Conservation (phyloP, 2,113 vertebrate species). For the Dicentrarchus labrax region DNA sequence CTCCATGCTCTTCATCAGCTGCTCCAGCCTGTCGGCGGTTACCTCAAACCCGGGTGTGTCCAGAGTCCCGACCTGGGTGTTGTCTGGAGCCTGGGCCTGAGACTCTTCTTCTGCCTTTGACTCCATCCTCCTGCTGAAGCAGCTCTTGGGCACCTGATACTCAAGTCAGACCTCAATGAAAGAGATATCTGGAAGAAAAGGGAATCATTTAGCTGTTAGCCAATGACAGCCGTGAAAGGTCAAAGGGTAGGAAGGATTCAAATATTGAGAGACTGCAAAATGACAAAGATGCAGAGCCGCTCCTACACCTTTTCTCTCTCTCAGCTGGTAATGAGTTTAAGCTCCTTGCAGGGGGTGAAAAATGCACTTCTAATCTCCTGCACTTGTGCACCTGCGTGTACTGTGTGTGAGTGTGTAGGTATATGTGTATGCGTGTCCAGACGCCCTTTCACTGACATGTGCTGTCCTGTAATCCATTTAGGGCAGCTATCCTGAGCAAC, state of each 20-base stretch:
- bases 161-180: conserved; percentile 27
- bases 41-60: conserved; percentile 45
- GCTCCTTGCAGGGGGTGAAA: conserved; percentile 37
- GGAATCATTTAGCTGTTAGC: conserved; percentile 27
- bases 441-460: conserved; percentile 61
- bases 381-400: conserved; percentile 21
- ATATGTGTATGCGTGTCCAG: conserved; percentile 29
- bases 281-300: conserved; percentile 3
- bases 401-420: conserved; percentile 10
- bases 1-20: conserved; percentile 89
- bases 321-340: conserved; percentile 49
- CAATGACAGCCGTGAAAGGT: not conserved
- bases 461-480: conserved; percentile 72
- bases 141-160: conserved; percentile 6
- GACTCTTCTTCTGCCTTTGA: conserved; percentile 23
- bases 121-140: conserved; percentile 55
- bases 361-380: conserved; percentile 52
- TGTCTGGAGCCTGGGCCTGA: conserved; percentile 41
- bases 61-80: not conserved
- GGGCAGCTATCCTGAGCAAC: conserved; percentile 37
- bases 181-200: conserved; percentile 50
- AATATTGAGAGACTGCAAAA: conserved; percentile 12
- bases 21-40: conserved; percentile 78
- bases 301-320: not conserved
- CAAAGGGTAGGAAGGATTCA: not conserved